Conservation (phyloP, 2,888 invertebrate species). For the Globia sparganii region DNA sequence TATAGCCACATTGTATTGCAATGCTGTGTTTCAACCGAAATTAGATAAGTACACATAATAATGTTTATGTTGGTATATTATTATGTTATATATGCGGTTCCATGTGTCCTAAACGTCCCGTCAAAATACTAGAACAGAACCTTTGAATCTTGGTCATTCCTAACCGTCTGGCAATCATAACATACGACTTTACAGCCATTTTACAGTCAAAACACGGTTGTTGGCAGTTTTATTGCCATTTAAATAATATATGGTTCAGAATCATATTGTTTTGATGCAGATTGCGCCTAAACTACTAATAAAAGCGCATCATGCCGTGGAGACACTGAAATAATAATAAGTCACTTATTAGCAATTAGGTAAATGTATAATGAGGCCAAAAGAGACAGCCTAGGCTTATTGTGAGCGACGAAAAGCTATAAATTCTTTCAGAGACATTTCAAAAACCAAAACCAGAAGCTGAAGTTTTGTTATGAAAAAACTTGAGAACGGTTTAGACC, state of each 20-base stretch:
- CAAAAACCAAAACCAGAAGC: neutral
- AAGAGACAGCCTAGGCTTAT: neutral
- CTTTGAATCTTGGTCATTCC: neutral
- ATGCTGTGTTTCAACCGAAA: neutral
- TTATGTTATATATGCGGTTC: neutral
- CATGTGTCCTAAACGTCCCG: neutral
- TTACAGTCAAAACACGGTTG: neutral
- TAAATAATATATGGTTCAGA: neutral
- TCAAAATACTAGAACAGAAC: slow-evolving; percentile 4
- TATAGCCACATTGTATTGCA: too few species aligned
- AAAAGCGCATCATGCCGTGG: too few species aligned
- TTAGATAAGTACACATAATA: neutral
- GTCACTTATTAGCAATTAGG: neutral
- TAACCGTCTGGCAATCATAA: neutral
- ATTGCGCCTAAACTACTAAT: neutral
- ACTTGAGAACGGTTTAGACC: neutral
- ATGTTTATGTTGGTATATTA: neutral
- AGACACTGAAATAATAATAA: neutral
- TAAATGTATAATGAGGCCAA: neutral
- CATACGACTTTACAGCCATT: neutral
- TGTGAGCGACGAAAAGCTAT: neutral
- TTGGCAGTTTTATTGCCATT: slow-evolving; percentile 16
- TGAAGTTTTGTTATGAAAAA: neutral
- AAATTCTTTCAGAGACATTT: neutral
- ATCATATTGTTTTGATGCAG: neutral